These are phyloP conservation scores for Heterohyrax brucei DNA, from an alignment of 2,797 vertebrate genomes.

Conservation along the genomic window DNA sequence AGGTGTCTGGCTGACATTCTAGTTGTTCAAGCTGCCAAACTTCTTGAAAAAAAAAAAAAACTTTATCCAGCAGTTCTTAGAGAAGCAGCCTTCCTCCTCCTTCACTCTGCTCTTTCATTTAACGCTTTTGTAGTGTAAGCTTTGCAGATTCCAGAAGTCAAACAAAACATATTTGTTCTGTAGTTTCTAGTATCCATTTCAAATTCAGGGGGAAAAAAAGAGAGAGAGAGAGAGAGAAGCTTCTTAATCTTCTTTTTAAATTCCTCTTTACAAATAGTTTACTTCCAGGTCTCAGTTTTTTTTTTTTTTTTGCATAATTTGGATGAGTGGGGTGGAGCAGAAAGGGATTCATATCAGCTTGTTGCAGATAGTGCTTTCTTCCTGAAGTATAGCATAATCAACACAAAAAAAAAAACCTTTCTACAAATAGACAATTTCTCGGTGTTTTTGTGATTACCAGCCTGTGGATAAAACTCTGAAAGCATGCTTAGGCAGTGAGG, in stretches of 20 bases:
- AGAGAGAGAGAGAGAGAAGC: background rate
- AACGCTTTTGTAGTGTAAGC: slow-evolving; percentile 51
- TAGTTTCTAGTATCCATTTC: slow-evolving; percentile 66
- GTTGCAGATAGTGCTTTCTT: background rate
- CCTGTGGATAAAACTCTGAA: slow-evolving; percentile 22
- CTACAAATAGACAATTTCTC: background rate
- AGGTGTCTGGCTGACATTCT: slow-evolving; percentile 52
- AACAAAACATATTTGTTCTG: slow-evolving; percentile 56
- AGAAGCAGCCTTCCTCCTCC: background rate
- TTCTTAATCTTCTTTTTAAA: slow-evolving; percentile 68
- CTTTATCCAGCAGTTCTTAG: background rate
- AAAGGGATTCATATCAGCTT: background rate
- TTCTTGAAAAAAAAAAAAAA: slow-evolving; percentile 32
- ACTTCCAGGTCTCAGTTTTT: slow-evolving; percentile 49
- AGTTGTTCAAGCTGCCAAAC: slow-evolving; percentile 48
- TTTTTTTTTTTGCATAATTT: slow-evolving; percentile 14
- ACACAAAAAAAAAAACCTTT: background rate
- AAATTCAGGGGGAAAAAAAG: slow-evolving; percentile 60
- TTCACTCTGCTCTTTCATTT: slow-evolving; percentile 52
- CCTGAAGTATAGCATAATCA: background rate
- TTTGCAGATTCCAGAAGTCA: slow-evolving; percentile 71
- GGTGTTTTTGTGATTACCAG: background rate
- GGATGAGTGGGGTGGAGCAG: background rate
- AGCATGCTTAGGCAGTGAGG: background rate
- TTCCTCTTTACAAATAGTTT: slow-evolving; percentile 70